Conservation (phyloP, 2,797 vertebrate genomes). For the Gymnothorax reevesii region DNA sequence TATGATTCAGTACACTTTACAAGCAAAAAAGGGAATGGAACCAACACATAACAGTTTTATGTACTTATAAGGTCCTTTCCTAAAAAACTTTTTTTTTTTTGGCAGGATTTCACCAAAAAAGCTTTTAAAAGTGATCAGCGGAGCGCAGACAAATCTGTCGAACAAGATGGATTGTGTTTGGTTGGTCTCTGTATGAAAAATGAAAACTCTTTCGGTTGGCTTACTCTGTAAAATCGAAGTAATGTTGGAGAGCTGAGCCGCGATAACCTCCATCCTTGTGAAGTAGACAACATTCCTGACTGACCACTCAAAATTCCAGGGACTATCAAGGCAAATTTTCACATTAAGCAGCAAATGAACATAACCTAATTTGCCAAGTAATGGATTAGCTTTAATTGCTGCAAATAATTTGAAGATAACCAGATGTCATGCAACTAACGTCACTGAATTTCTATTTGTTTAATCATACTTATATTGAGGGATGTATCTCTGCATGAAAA, state of each 20-base stretch:
- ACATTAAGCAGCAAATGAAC: constrained; percentile 22
- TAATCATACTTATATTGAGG: not conserved
- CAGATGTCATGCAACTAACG: not conserved
- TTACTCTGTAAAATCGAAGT: not conserved
- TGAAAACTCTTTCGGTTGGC: not conserved
- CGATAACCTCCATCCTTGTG: not conserved
- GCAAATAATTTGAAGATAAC: not conserved
- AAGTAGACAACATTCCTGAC: constrained; percentile 37
- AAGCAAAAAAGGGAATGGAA: too few relatives aligned
- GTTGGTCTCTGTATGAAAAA: not conserved
- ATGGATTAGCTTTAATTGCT: constrained; percentile 9
- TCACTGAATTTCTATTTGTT: not conserved
- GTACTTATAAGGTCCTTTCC: too few relatives aligned
- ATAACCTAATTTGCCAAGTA: constrained; percentile 12
- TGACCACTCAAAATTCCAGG: constrained; percentile 37
- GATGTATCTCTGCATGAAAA: not conserved
- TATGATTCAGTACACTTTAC: too few relatives aligned
- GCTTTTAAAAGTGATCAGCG: not conserved
- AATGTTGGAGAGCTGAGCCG: not conserved
- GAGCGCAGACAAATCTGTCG: constrained; percentile 2
- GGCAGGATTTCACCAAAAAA: too few relatives aligned
- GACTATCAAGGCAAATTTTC: constrained; percentile 35
- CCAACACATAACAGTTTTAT: too few relatives aligned
- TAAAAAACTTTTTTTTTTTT: too few relatives aligned
- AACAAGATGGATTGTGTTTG: constrained; percentile 1